These are phyloP conservation scores for Aplysia californica DNA, from an alignment of 1,140 invertebrate genomes.

Conservation along the genomic window DNA sequence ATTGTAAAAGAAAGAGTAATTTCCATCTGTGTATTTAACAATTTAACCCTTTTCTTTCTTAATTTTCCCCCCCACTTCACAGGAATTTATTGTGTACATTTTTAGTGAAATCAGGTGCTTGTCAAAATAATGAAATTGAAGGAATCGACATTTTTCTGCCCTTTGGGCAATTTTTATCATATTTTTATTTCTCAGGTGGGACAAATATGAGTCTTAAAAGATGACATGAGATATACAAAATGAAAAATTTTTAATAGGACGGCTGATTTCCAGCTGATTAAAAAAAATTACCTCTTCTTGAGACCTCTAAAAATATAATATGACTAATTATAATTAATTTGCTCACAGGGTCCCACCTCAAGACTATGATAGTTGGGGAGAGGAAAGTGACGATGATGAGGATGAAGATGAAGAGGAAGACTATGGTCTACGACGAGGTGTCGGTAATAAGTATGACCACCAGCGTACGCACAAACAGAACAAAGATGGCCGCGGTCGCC, in stretches of 20 bases:
- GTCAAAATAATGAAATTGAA: too few relatives aligned
- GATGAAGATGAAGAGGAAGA: neutral
- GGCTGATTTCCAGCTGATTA: neutral
- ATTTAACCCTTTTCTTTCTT: too few relatives aligned
- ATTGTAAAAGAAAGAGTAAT: too few relatives aligned
- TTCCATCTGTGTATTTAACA: too few relatives aligned
- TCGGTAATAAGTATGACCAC: too few relatives aligned
- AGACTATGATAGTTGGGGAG: slow-evolving; percentile 49
- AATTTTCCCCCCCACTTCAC: too few relatives aligned
- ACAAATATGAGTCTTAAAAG: neutral
- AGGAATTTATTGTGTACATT: too few relatives aligned
- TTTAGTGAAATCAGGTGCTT: too few relatives aligned
- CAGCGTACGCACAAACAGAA: neutral
- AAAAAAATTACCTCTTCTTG: too few relatives aligned
- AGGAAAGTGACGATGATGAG: slow-evolving; percentile 30
- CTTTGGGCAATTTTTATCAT: neutral
- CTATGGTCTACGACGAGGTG: too few relatives aligned
- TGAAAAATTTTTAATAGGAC: neutral
- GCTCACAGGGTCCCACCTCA: neutral
- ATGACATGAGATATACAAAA: neutral
- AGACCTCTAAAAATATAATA: too few relatives aligned
- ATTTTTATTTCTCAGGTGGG: neutral
- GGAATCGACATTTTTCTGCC: neutral
- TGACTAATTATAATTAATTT: too few relatives aligned
- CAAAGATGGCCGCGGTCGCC: neutral